Percentiles rank a stretch among this genome's conserved stretches.
Evolutionary conservation across 1,140 invertebrate genomes (phyloP).

Genomic region (Grapholita molesta): DNA sequence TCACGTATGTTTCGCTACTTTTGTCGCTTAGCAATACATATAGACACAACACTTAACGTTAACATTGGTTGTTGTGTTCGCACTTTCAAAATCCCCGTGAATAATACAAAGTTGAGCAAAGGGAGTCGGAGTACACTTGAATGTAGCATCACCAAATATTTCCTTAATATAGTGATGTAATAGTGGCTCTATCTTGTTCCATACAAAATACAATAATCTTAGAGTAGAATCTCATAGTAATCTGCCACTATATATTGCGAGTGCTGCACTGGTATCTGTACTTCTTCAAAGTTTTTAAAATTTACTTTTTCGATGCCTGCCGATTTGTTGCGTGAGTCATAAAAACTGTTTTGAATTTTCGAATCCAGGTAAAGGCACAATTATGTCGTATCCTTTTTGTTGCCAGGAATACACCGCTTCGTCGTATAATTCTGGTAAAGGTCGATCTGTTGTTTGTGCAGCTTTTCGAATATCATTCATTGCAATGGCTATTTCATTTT

Average conservation of each 20-base stretch:
- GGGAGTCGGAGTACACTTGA: not conserved
- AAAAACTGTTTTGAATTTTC: not conserved
- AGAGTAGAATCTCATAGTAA: not conserved
- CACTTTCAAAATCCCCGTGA: not conserved
- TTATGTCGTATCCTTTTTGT: constrained; percentile 2
- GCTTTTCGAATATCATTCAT: not conserved
- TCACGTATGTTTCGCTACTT: constrained; percentile 8
- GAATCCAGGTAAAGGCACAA: constrained; percentile 6
- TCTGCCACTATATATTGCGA: constrained; percentile 12
- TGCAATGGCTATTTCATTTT: not conserved
- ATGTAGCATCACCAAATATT: not conserved
- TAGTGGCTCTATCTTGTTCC: not conserved
- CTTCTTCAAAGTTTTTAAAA: not conserved
- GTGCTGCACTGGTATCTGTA: constrained; percentile 8
- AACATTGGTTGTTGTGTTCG: constrained; percentile 2
- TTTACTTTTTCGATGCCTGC: not conserved
- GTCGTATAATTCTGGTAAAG: not conserved
- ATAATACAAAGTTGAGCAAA: not conserved
- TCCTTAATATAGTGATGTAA: not conserved
- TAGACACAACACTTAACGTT: not conserved
- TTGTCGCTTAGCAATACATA: constrained; percentile 12
- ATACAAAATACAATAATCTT: constrained; percentile 6
- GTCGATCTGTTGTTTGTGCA: not conserved
- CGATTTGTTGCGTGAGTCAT: not conserved
- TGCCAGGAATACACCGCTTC: not conserved